Base-by-base conservation (phyloP, 2,113 vertebrate species). In the Trematomus loennbergii region DNA sequence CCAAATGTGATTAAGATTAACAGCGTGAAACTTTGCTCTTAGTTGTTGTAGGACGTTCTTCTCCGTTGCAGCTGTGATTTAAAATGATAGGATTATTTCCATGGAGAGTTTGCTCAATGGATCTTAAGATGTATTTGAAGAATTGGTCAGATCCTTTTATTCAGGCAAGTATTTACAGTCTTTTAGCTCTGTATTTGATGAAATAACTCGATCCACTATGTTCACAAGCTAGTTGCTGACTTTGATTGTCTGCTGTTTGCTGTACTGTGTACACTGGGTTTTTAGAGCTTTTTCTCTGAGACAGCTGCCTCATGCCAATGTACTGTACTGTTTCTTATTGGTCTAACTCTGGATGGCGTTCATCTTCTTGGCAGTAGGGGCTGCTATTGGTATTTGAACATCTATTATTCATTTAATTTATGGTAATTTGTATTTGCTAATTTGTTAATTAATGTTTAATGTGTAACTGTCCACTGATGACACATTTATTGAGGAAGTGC, bases 1-100 rank as follows among this genome's bases (percentile, higher is more conserved):
- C 22, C n/a, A 54, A 10, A 53, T 74, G 22, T 20, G 25, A 70
- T 71, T 49, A 25, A 58, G n/a, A 45, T 52, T 20, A 62, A 50
- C 54, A 22, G 8, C 25, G 15, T 48, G 7, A 60, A 33, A 9
- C 46, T 60, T 7, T n/a, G 29, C 33, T 52, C 18, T 10, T 3
- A 2, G 71, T 73, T 48, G n/a, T 33, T 33, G 76, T 18, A 16
- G 12, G 22, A 13, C 2, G 0, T 20, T 48, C 20, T 62, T 17
- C 17, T 17, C 1, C 3, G 20, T 33, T 71, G 40, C 13, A 20
- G 58, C 12, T 25, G 1, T 45, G 20, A 61, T 53, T 50, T 54
- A 46, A 46, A 36, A 29, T 10, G 48, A 46, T 20, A 16, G 1
- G 22, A 17, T 55, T 3, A 5, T 43, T 17, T 60, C 25, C 25